Percentiles rank a stretch among this genome's conserved stretches.
phyloP scores from a whole-genome alignment of 2,888 invertebrate species.

The Myopa tessellatipennis region DNA sequence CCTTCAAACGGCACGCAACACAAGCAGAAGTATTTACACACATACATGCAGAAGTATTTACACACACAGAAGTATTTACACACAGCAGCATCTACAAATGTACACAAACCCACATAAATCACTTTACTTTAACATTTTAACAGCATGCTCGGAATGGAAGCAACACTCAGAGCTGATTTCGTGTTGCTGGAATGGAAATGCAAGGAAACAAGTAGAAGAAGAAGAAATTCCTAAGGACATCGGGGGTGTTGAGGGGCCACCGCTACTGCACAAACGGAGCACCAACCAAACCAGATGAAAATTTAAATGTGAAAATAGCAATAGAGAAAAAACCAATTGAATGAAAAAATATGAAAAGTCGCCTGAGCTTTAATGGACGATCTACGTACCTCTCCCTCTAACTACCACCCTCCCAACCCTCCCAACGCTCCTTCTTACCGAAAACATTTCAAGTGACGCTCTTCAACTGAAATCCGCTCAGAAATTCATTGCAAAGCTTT shows the following conservation, averaged over 20 bases:
- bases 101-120: neutral
- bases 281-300: neutral
- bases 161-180: neutral
- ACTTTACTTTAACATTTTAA: slow-evolving; percentile 23
- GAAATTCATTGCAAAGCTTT: neutral
- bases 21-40: slow-evolving; percentile 24
- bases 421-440: neutral
- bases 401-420: neutral
- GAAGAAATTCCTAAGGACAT: slow-evolving; percentile 5
- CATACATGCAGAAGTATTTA: neutral
- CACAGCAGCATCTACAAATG: slow-evolving; percentile 17
- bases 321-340: neutral
- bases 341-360: slow-evolving; percentile 3
- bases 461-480: neutral
- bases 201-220: neutral
- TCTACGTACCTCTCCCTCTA: neutral
- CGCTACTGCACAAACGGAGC: too few relatives aligned
- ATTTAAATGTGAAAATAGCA: neutral
- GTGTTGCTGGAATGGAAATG: neutral
- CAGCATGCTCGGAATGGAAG: neutral
- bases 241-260: neutral
- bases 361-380: slow-evolving; percentile 34
- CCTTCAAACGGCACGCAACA: slow-evolving; percentile 5
- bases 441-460: neutral
- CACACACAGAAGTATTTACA: neutral